Percentiles rank a stretch among this genome's conserved stretches.
These are phyloP conservation scores for Novumbra hubbsi DNA, from an alignment of 2,797 vertebrate species.

Conservation along the genomic window DNA sequence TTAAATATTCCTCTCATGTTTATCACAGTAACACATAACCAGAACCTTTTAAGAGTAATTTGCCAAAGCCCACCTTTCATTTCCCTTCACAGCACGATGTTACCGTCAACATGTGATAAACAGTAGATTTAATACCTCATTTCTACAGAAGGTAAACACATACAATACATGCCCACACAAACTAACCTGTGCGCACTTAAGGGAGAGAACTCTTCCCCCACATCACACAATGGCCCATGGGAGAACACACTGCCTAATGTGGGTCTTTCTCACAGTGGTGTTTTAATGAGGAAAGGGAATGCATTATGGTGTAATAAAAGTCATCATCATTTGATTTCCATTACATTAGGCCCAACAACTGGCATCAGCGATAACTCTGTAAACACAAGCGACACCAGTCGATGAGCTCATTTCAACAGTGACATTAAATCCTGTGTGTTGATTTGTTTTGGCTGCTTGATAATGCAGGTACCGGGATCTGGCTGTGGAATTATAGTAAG, in stretches of 20 bases:
- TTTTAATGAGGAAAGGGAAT: conserved; percentile 67
- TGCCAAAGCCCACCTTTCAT: neutral
- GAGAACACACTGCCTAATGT: conserved; percentile 52
- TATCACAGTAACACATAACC: conserved; percentile 13
- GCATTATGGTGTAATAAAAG: conserved; percentile 78
- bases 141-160: conserved; percentile 39
- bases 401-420: conserved; percentile 48
- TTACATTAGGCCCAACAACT: conserved; percentile 68
- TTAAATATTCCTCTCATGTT: conserved; percentile 2
- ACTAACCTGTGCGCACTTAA: conserved; percentile 3
- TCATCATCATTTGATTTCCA: conserved; percentile 74
- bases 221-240: conserved; percentile 23
- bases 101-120: neutral
- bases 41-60: conserved; percentile 16
- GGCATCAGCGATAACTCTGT: conserved; percentile 69
- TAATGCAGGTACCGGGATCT: conserved; percentile 3
- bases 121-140: conserved; percentile 11
- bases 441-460: conserved; percentile 42
- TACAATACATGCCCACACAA: conserved; percentile 31
- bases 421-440: conserved; percentile 27
- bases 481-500: neutral
- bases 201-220: conserved; percentile 17
- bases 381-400: conserved; percentile 56
- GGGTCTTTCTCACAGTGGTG: conserved; percentile 40
- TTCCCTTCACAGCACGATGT: conserved; percentile 8